Conservation (phyloP, 2,888 invertebrate species). For the Archips crataeganus region DNA sequence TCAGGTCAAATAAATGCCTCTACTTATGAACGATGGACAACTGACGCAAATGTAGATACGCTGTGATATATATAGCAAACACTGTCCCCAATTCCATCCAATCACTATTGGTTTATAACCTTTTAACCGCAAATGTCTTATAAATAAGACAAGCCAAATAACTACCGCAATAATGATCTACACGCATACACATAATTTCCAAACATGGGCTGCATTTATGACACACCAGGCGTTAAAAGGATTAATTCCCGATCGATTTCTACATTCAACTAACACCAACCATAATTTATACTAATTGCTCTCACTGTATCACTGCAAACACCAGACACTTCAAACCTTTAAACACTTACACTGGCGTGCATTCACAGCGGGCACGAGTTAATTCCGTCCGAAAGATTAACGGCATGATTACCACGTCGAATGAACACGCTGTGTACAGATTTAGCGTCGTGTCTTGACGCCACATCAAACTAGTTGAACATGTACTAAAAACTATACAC, state of each 20-base stretch:
- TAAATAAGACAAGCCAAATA: too few species aligned
- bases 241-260: background rate
- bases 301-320: slow-evolving; percentile 2
- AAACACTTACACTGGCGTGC: slow-evolving; percentile 27
- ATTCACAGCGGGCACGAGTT: slow-evolving; percentile 28
- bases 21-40: too few species aligned
- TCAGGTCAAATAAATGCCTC: background rate
- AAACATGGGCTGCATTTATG: background rate
- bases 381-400: slow-evolving; percentile 35
- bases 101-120: too few species aligned
- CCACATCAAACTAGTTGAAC: background rate
- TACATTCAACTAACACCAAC: background rate
- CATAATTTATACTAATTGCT: slow-evolving; percentile 9
- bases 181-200: background rate
- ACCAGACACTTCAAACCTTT: slow-evolving; percentile 13
- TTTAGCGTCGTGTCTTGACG: slow-evolving; percentile 17
- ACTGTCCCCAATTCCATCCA: too few species aligned
- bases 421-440: slow-evolving; percentile 21
- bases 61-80: too few species aligned
- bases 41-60: too few species aligned
- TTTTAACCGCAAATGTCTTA: too few species aligned
- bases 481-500: background rate
- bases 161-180: too few species aligned
- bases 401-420: slow-evolving; percentile 35
- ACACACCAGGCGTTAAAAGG: background rate